Base-by-base conservation (phyloP, 2,797 vertebrate species). In the Trachurus trachurus region DNA sequence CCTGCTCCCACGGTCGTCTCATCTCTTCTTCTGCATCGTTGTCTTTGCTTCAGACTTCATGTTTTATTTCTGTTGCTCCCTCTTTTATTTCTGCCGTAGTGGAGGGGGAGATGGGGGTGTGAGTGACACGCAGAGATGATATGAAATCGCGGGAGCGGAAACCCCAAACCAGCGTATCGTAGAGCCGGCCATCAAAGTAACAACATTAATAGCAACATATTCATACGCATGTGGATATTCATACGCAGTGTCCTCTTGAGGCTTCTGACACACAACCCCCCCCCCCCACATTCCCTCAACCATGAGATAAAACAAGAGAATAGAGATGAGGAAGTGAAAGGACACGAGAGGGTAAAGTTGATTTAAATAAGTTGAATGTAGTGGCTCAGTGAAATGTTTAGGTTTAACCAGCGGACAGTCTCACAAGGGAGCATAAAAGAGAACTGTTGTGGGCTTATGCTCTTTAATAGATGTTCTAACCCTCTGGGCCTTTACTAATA, bases 381-480 rank as follows among this genome's bases (percentile, higher is more conserved):
- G 39, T 54, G 44, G n/a, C 52, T 49, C 8, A 53, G 9, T 56
- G n/a, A 13, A 57, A 47, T 50, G 26, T 73, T 64, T 60, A 71
- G 34, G 61, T 80, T 65, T 60, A 59, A 65, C 66, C 52, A 31
- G 17, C 74, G 66, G 34, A 50, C 45, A 66, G 6, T 58, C 59
- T 10, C 37, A 34, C 5, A 10, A 37, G 39, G 26, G 21, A 78
- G 34, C 37, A 21, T 70, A 17, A 76, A 39, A 15, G n/a, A 42
- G 53, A 70, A 69, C 56, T 65, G 26, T 45, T 76, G 42, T 53
- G 63, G 78, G 52, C 81, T 84, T 68, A 45, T 71, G 61, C 26
- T 77, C 42, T 79, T 68, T 80, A 85, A 88, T 83, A 40, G 70
- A 84, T 81, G 74, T 75, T 71, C 26, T 56, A 54, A 73, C 66